These are phyloP conservation scores for Malacosoma neustria DNA, from an alignment of 2,888 invertebrate genomes.

Conservation along the genomic window DNA sequence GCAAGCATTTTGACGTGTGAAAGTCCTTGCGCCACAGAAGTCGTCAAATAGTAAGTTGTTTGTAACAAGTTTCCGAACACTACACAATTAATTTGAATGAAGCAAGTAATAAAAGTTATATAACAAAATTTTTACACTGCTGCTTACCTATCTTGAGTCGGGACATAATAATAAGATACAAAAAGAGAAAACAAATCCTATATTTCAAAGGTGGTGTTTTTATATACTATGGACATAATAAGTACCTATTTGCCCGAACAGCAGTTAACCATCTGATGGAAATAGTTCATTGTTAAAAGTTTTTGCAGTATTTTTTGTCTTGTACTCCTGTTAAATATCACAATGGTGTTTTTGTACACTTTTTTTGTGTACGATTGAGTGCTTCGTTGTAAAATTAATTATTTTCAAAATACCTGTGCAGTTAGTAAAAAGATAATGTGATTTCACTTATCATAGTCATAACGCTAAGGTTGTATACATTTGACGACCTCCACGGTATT, in stretches of 20 bases:
- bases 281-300: constrained; percentile 25
- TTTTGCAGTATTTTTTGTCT: constrained; percentile 28
- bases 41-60: too few species aligned
- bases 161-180: neutral
- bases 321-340: constrained; percentile 12
- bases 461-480: neutral
- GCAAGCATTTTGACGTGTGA: too few species aligned
- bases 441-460: constrained; percentile 8
- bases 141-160: neutral
- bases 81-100: neutral
- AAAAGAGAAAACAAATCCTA: neutral
- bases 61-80: too few species aligned
- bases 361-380: constrained; percentile 17
- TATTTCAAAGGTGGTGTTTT: constrained; percentile 8
- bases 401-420: constrained; percentile 29
- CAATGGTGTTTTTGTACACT: constrained; percentile 10
- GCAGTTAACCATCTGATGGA: constrained; percentile 18
- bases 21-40: too few species aligned
- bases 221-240: constrained; percentile 1
- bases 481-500: too few species aligned
- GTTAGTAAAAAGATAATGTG: constrained; percentile 17
- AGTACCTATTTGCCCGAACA: constrained; percentile 18
- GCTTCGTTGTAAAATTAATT: constrained; percentile 27
- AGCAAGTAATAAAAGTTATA: neutral
- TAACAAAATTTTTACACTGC: neutral